These are phyloP conservation scores for Carassius gibelio DNA, from an alignment of 2,113 vertebrate genomes.

Conservation along the genomic window DNA sequence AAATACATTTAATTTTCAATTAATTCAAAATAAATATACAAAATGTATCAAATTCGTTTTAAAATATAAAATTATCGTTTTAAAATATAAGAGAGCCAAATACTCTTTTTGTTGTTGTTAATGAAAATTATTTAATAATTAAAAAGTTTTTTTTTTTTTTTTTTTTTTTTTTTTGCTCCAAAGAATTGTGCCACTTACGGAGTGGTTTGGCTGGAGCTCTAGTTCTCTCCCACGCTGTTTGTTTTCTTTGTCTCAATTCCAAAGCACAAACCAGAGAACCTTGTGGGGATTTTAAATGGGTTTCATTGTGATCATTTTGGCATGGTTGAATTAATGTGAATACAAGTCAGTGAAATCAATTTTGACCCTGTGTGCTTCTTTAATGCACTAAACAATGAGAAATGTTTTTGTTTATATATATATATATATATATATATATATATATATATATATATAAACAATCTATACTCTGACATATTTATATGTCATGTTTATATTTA, in stretches of 20 bases:
- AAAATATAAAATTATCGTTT: not conserved
- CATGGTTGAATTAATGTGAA: slow-evolving; percentile 8
- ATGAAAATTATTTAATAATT: not conserved
- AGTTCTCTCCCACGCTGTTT: slow-evolving; percentile 1
- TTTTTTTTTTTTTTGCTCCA: not conserved
- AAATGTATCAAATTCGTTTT: not conserved
- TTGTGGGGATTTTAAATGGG: not conserved
- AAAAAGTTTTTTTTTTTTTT: not conserved
- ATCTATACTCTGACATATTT: not conserved
- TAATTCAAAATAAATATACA: not conserved
- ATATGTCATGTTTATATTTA: too few relatives aligned
- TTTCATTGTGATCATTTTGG: slow-evolving; percentile 17
- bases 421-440: too few relatives aligned
- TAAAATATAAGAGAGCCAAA: too few relatives aligned
- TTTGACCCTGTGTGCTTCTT: not conserved
- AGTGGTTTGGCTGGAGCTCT: not conserved
- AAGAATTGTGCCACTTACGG: not conserved
- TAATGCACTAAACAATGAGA: not conserved
- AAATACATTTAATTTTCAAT: not conserved
- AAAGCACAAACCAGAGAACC: slow-evolving; percentile 17
- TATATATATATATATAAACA: too few relatives aligned
- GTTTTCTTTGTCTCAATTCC: slow-evolving; percentile 4
- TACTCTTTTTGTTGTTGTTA: not conserved
- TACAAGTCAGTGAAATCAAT: not conserved
- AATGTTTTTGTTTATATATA: not conserved